Evolutionary conservation across 2,888 invertebrate genomes (phyloP).

Genomic region (Atrina japonica): DNA sequence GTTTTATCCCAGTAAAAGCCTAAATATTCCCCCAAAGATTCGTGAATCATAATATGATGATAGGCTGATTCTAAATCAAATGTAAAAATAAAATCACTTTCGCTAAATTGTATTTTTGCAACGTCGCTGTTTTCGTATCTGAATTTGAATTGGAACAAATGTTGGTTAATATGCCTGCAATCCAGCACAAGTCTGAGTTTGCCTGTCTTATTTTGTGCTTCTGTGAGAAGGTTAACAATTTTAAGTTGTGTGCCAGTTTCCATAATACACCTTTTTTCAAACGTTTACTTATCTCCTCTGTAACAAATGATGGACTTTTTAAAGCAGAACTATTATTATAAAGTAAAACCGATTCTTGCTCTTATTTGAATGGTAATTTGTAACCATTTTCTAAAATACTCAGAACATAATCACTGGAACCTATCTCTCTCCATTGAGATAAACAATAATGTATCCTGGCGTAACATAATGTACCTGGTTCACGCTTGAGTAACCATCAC

Average conservation of each 20-base stretch:
- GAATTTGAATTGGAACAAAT: conserved; percentile 39
- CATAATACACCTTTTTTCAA: conserved; percentile 26
- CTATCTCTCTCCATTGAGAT: too few relatives aligned
- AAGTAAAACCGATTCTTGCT: background rate
- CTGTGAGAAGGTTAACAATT: conserved; percentile 37
- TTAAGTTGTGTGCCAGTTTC: background rate
- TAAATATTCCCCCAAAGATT: conserved; percentile 4
- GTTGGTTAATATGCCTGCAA: conserved; percentile 30
- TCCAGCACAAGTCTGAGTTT: conserved; percentile 39
- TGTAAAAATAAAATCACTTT: conserved; percentile 23
- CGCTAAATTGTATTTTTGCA: conserved; percentile 21
- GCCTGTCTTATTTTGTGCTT: conserved; percentile 28
- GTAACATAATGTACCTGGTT: too few relatives aligned
- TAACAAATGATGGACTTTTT: conserved; percentile 10
- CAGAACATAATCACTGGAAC: too few relatives aligned
- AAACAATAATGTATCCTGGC: too few relatives aligned
- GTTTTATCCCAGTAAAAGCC: conserved; percentile 12
- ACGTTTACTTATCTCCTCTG: conserved; percentile 16
- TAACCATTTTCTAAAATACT: conserved; percentile 9
- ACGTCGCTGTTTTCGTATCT: conserved; percentile 33
- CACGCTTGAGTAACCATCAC: too few relatives aligned
- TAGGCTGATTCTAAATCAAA: conserved; percentile 29
- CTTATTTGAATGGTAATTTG: conserved; percentile 15
- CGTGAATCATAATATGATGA: conserved; percentile 21
- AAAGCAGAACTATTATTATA: conserved; percentile 20